Base-by-base conservation (phyloP, 2,113 vertebrate species). In the Solenodon paradoxus region DNA sequence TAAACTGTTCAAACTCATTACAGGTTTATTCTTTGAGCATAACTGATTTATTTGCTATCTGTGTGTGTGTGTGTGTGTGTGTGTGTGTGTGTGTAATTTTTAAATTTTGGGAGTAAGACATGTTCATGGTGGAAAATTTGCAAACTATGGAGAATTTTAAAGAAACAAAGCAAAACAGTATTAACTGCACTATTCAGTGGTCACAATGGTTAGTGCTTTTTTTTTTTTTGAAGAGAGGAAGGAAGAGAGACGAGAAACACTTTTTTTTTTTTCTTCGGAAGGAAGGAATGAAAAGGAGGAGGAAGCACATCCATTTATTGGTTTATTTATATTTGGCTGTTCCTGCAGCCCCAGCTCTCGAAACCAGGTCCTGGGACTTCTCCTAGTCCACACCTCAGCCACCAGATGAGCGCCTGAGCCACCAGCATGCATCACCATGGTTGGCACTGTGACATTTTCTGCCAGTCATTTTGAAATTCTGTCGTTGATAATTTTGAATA, bases 381-480 rank as follows among this genome's bases (percentile, higher is more conserved):
- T n/a, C n/a, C n/a, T n/a, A n/a, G n/a, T n/a, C n/a, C n/a, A n/a
- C n/a, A n/a, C n/a, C n/a, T n/a, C n/a, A n/a, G n/a, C n/a, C n/a
- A n/a, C n/a, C n/a, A n/a, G n/a, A n/a, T n/a, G n/a, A n/a, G n/a
- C n/a, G n/a, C n/a, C n/a, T n/a, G n/a, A n/a, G n/a, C n/a, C n/a
- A n/a, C n/a, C n/a, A n/a, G n/a, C n/a, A n/a, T n/a, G n/a, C n/a
- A n/a, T n/a, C n/a, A 93, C 28, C 26, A 53, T 35, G 24, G 55
- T 82, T 90, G 83, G 90, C 38, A 80, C n/a, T 61, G 74, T 5
- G 49, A 9, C 19, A 45, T 69, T 77, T 74, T 75, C 28, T 15
- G 15, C 6, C 57, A 86, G 38, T 30, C 75, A 80, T 92, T 96
- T 95, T 95, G 38, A 88, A n/a, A 78, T 82, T 47, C 85, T 32